A percentile compares a stretch with the other conserved stretches of the same genome.
These are phyloP conservation scores for Maccullochella peelii DNA, from an alignment of 2,113 vertebrate species.

Conservation along the genomic window DNA sequence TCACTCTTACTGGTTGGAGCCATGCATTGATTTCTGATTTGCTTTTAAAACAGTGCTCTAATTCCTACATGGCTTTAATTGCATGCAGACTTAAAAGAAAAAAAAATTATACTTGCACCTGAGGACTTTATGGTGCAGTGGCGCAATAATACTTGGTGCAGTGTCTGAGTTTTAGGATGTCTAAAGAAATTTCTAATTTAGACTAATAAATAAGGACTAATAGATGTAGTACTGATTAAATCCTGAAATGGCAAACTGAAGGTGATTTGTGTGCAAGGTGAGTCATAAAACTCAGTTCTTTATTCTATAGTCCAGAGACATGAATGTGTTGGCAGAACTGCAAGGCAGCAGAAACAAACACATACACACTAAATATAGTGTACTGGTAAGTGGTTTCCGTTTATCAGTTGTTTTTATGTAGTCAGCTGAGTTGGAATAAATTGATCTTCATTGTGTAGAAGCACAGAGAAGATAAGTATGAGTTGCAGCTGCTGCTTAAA, in stretches of 20 bases:
- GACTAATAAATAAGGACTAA: conserved; percentile 34
- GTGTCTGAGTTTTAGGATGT: conserved; percentile 9
- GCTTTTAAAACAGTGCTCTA: conserved; percentile 22
- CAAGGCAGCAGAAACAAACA: not conserved
- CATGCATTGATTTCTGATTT: conserved; percentile 25
- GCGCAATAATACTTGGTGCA: not conserved
- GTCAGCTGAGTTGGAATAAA: not conserved
- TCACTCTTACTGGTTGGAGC: conserved; percentile 2
- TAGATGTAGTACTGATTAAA: conserved; percentile 23
- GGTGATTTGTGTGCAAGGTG: conserved; percentile 43
- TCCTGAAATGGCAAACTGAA: conserved; percentile 39
- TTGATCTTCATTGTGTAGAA: not conserved
- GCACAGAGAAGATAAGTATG: not conserved
- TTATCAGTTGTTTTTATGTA: not conserved
- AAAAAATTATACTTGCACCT: not conserved
- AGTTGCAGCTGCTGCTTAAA: conserved; percentile 35
- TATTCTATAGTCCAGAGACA: not conserved
- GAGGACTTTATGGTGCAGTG: not conserved
- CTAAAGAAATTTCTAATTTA: conserved; percentile 12
- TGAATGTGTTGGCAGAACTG: not conserved
- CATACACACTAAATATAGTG: not conserved
- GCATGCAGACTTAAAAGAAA: conserved; percentile 38
- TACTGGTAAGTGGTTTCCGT: not conserved
- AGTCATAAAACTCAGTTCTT: conserved; percentile 39
- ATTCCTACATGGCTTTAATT: conserved; percentile 15